These are phyloP conservation scores for Ornithorhynchus anatinus DNA, from an alignment of 2,113 vertebrate species.

Conservation along the genomic window DNA sequence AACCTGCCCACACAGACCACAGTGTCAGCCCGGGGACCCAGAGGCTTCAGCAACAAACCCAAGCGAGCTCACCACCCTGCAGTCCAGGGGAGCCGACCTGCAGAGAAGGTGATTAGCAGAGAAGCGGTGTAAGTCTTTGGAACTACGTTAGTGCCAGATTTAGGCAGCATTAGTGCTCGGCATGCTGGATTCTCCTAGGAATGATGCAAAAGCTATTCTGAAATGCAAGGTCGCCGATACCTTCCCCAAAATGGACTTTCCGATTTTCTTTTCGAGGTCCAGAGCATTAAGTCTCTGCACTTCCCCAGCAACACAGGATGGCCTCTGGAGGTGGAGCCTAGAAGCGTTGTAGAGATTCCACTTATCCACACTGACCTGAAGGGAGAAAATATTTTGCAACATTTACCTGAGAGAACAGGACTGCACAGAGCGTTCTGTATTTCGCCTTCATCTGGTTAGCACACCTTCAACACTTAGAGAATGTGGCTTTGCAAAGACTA, in stretches of 20 bases:
- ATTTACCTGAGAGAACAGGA: neutral
- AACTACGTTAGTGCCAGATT: neutral
- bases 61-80: neutral
- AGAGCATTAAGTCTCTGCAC: constrained; percentile 86
- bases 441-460: neutral
- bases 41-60: neutral
- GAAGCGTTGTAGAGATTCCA: constrained; percentile 91
- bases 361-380: constrained; percentile 88
- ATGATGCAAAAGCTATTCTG: neutral
- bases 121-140: neutral
- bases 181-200: neutral
- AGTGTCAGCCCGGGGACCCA: neutral
- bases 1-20: constrained; percentile 73
- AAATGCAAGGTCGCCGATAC: constrained; percentile 57
- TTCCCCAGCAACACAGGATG: constrained; percentile 90
- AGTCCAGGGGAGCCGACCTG: neutral
- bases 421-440: neutral
- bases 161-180: too few relatives aligned
- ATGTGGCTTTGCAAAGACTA: neutral
- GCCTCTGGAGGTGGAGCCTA: constrained; percentile 85
- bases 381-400: neutral
- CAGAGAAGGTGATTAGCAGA: neutral
- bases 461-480: neutral
- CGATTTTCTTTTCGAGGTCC: constrained; percentile 88
- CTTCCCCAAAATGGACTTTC: constrained; percentile 94